Percentiles rank a stretch among this genome's conserved stretches.
phyloP scores from a whole-genome alignment of 2,113 vertebrate species.

The Anoura caudifer region DNA sequence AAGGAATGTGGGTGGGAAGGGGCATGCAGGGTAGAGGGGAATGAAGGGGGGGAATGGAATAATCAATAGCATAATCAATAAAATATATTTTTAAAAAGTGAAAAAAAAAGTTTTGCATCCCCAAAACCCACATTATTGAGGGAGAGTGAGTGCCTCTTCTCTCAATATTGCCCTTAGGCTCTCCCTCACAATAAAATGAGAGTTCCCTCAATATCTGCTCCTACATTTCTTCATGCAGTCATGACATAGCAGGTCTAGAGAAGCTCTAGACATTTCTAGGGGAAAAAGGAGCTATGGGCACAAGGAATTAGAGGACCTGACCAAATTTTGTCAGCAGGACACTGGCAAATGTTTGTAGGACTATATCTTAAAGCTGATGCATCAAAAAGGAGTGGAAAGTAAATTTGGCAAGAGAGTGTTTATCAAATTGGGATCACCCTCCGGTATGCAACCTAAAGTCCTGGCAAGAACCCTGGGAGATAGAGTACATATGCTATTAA shows the following conservation, averaged over 20 bases:
- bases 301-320: background rate
- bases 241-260: background rate
- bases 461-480: background rate
- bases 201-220: background rate
- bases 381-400: background rate
- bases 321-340: background rate
- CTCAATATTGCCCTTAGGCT: background rate
- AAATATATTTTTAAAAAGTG: too few species aligned
- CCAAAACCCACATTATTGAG: background rate
- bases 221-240: background rate
- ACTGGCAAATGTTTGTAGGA: fast-evolving
- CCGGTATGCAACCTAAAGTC: background rate
- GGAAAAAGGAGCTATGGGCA: background rate
- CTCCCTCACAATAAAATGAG: background rate
- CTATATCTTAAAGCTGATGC: background rate
- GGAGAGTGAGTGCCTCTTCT: background rate
- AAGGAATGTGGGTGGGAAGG: too few species aligned
- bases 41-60: too few species aligned
- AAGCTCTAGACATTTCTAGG: background rate
- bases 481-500: background rate
- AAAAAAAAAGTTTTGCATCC: background rate
- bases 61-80: too few species aligned
- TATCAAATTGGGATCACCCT: background rate
- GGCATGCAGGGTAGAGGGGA: too few species aligned
- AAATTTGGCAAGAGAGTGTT: background rate